Evolutionary conservation across 1,140 invertebrate genomes (phyloP), one percentile per base, ranked within the genome.

Genomic region (Micrasema longulum): DNA sequence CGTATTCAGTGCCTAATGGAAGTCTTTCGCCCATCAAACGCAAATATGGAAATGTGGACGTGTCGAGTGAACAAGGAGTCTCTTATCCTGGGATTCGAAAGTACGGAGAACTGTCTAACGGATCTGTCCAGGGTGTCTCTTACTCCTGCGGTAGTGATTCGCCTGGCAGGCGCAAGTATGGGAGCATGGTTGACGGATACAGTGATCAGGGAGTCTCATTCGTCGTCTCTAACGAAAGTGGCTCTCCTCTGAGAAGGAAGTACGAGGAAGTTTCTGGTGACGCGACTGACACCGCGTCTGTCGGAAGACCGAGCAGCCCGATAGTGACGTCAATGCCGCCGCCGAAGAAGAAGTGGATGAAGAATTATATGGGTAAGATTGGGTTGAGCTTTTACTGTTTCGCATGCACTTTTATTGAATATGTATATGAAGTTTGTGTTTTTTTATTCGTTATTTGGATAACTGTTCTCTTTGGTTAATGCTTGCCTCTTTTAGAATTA

Each of bases 271-370:
- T 52, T n/a, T 11, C 18, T 35, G 10, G 31, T 12, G 41, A 26
- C n/a, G 22, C 6, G 22, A 4, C 2, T 7, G 60, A 45, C 5
- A 2, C 38, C 4, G 4, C 10, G 36, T 6, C 41, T 18, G 12
- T 18, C 26, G 50, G 47, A 26, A 26, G 65, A 31, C 62, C 62
- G 9, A 18, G 26, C 16, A 72, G 63, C 18, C 66, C 67, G 0
- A 20, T 10, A 12, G 18, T 60, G 18, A 47, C 64, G 11, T 68
- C 82, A 52, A 83, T 86, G 48, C 85, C 88, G 43, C 88, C 89
- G 43, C 89, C 90, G 11, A 91, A 91, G 80, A 91, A 91, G 83
- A 91, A 91, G 79, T 91, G 90, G 90, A 91, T 91, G 64, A 87
- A 87, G 73, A 89, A 91, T 77, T 91, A 91, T 78, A 80, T 90